phyloP scores from a whole-genome alignment of 2,888 invertebrate genomes.

The Dendrolimus houi region DNA sequence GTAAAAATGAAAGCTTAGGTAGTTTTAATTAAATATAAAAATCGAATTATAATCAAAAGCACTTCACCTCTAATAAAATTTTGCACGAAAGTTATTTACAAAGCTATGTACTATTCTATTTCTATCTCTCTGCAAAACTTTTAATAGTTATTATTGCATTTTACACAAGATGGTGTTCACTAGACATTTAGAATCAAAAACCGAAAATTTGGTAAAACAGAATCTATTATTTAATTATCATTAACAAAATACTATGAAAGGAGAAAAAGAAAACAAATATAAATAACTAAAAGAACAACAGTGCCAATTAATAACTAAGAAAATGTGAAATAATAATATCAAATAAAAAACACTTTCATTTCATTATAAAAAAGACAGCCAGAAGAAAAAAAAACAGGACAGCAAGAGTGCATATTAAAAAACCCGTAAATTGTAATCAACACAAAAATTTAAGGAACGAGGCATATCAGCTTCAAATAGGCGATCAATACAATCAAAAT shows the following conservation, averaged over 20 bases:
- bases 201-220: constrained; percentile 47
- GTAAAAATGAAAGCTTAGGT: constrained; percentile 4
- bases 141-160: constrained; percentile 16
- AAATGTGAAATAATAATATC: constrained; percentile 7
- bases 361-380: no score
- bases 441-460: constrained; percentile 11
- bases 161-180: constrained; percentile 21
- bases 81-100: constrained; percentile 43
- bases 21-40: constrained; percentile 20
- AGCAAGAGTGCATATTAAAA: neutral
- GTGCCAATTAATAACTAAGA: constrained; percentile 62
- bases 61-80: constrained; percentile 29
- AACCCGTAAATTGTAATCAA: constrained; percentile 8
- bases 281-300: constrained; percentile 66
- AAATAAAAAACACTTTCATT: no score
- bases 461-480: constrained; percentile 50
- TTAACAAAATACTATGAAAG: constrained; percentile 56
- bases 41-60: constrained; percentile 33
- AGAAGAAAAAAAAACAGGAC: no score
- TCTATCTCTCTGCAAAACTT: neutral
- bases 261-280: constrained; percentile 47
- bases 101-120: constrained; percentile 24
- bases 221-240: constrained; percentile 55
- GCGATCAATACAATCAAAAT: constrained; percentile 49
- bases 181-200: constrained; percentile 35